Evolutionary conservation across 2,113 vertebrate genomes (phyloP).

Genomic region (Herpailurus yagouaroundi): DNA sequence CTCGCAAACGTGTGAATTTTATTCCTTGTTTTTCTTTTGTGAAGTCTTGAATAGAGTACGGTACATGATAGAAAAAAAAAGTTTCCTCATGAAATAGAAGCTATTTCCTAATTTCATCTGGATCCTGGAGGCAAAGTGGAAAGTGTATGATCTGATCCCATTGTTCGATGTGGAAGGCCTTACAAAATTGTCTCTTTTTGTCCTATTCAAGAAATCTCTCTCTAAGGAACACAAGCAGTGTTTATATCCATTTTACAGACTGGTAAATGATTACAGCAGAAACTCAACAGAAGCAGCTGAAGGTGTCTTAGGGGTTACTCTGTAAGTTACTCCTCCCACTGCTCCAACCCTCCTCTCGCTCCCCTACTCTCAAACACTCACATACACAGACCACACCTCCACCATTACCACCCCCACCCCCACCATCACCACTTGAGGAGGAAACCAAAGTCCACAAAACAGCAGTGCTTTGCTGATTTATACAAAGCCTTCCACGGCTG

Average conservation of each 20-base stretch:
- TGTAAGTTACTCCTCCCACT: accelerated
- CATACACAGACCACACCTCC: not conserved
- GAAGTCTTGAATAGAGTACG: conserved; percentile 48
- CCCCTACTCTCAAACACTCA: not conserved
- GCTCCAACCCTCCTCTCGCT: not conserved
- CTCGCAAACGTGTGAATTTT: conserved; percentile 54
- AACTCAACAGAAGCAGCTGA: not conserved
- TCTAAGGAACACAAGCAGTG: not conserved
- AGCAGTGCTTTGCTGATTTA: not conserved
- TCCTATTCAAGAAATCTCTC: not conserved
- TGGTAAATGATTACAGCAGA: not conserved
- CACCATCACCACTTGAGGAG: not conserved
- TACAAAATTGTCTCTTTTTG: not conserved
- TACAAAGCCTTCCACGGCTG: not conserved
- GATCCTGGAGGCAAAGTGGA: conserved; percentile 49
- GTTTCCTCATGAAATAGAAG: conserved; percentile 44
- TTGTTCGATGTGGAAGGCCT: not conserved
- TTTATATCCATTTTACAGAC: not conserved
- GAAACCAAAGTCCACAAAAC: not conserved
- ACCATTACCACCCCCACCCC: not conserved
- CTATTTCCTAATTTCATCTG: conserved; percentile 55
- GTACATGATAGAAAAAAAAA: not conserved
- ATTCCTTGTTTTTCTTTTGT: conserved; percentile 52
- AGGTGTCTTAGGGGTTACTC: not conserved
- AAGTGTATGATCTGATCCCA: conserved; percentile 3